Conservation (phyloP, 2,888 invertebrate species). For the Eurytoma adleriae region DNA sequence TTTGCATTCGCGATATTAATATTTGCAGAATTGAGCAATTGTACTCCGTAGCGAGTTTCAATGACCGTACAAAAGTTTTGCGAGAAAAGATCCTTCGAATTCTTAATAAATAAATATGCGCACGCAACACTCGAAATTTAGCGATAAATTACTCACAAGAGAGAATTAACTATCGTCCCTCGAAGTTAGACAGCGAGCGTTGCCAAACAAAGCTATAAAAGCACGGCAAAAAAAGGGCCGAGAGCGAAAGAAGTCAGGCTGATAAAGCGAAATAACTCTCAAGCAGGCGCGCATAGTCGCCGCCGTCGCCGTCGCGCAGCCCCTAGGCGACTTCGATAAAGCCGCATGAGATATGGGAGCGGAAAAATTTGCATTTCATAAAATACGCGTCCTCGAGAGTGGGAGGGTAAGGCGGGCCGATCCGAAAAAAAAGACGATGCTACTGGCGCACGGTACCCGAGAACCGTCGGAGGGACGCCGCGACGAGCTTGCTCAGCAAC, state of each 20-base stretch:
- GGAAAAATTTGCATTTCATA: conserved; percentile 69
- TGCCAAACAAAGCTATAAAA: conserved; percentile 8
- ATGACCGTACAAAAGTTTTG: no score
- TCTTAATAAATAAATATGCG: no score
- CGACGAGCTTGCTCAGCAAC: conserved; percentile 56
- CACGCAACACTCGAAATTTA: no score
- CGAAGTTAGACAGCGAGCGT: not conserved
- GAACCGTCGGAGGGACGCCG: conserved; percentile 46
- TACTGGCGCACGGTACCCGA: conserved; percentile 52
- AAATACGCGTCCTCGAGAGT: conserved; percentile 65
- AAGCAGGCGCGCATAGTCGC: conserved; percentile 19
- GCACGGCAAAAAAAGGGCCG: conserved; percentile 9
- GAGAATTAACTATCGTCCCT: not conserved
- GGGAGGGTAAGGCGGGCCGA: conserved; percentile 47
- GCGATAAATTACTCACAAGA: no score
- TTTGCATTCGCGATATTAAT: no score
- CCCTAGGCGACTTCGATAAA: conserved; percentile 47
- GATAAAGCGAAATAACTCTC: conserved; percentile 53
- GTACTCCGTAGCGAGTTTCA: no score
- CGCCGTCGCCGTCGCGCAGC: not conserved
- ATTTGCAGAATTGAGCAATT: no score
- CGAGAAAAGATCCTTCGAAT: no score
- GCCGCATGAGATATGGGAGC: conserved; percentile 52
- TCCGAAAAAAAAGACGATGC: not conserved
- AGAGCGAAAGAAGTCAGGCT: conserved; percentile 35